Conservation (phyloP, 2,888 invertebrate species). For the Archips xylosteana region DNA sequence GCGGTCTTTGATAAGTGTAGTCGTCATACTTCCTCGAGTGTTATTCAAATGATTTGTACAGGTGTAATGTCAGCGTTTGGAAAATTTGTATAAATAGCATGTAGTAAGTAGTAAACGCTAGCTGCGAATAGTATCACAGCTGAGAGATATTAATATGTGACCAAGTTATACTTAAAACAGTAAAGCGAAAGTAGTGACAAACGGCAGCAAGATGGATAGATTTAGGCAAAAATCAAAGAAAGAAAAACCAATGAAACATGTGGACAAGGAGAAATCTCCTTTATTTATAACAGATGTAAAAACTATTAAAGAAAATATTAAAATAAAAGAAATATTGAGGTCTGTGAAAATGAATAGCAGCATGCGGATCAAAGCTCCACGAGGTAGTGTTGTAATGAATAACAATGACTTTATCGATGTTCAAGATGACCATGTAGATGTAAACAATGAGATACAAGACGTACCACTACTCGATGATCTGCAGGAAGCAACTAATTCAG, state of each 20-base stretch:
- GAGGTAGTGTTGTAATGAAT: slow-evolving; percentile 72
- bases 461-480: slow-evolving; percentile 30
- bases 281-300: slow-evolving; percentile 69
- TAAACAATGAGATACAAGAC: slow-evolving; percentile 34
- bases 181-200: neutral
- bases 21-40: slow-evolving; percentile 65
- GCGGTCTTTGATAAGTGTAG: slow-evolving; percentile 63
- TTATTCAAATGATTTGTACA: slow-evolving; percentile 70
- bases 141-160: slow-evolving; percentile 46
- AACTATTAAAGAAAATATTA: slow-evolving; percentile 73
- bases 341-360: slow-evolving; percentile 80
- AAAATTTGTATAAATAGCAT: slow-evolving; percentile 4
- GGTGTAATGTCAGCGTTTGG: slow-evolving; percentile 60
- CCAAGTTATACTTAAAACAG: slow-evolving; percentile 32
- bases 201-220: slow-evolving; percentile 64
- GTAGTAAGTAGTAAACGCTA: slow-evolving; percentile 47
- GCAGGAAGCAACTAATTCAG: slow-evolving; percentile 64
- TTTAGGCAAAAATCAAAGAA: slow-evolving; percentile 70
- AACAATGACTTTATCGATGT: slow-evolving; percentile 68
- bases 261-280: slow-evolving; percentile 61
- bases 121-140: slow-evolving; percentile 45
- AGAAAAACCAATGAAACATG: slow-evolving; percentile 62
- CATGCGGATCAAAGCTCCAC: slow-evolving; percentile 73
- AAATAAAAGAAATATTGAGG: slow-evolving; percentile 76
- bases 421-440: slow-evolving; percentile 64